Percentiles rank a stretch among this genome's conserved stretches.
These are phyloP conservation scores for Bagarius yarrelli DNA, from an alignment of 2,113 vertebrate genomes.

Conservation along the genomic window DNA sequence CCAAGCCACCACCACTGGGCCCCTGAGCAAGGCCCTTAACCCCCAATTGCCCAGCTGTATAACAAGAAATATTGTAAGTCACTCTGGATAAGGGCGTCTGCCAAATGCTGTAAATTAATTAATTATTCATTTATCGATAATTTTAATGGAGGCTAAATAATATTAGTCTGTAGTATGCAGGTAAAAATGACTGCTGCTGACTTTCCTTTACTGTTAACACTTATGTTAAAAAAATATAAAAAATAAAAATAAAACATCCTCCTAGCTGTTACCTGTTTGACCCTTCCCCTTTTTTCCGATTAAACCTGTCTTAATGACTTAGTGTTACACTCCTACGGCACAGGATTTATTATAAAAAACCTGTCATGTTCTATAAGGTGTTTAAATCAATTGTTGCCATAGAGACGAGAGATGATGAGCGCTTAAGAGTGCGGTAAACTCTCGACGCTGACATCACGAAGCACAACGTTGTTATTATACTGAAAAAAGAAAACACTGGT, in stretches of 20 bases:
- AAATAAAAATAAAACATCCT: background rate
- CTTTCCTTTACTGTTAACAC: background rate
- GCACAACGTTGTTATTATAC: background rate
- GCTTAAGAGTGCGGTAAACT: background rate
- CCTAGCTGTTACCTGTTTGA: too few species aligned
- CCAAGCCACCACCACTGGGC: too few species aligned
- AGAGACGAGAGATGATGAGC: background rate
- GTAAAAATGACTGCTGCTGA: background rate
- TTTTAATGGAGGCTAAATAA: background rate
- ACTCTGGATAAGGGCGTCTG: too few species aligned
- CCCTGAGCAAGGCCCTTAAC: too few species aligned
- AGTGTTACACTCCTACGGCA: too few species aligned
- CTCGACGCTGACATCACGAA: background rate
- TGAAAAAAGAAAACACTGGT: background rate
- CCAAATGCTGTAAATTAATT: too few species aligned
- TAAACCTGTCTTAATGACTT: too few species aligned
- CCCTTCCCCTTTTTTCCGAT: too few species aligned
- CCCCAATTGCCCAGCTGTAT: too few species aligned
- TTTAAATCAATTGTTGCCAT: slow-evolving; percentile 15
- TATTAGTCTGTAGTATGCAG: background rate
- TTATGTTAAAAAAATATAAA: background rate
- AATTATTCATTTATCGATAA: too few species aligned
- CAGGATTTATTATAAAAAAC: too few species aligned
- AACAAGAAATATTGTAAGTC: too few species aligned
- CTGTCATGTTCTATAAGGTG: background rate